Conservation (phyloP, 2,113 vertebrate species). For the Zosterops japonicus region DNA sequence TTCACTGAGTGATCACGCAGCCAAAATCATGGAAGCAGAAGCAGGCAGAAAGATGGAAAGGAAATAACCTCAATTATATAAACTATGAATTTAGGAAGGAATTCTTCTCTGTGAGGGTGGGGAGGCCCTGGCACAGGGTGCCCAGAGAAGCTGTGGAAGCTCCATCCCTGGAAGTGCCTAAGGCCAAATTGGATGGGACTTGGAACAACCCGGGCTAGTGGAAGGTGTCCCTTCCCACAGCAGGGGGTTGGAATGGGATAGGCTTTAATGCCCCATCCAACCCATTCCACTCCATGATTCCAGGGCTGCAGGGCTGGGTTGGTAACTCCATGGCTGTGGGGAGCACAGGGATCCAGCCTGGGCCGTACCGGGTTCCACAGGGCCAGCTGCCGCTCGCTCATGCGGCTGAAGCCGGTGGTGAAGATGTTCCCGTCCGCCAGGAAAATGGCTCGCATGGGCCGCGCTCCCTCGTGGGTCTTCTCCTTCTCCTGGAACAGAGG, state of each 20-base stretch:
- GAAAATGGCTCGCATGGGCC: slow-evolving; percentile 96
- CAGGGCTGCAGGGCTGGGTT: background rate
- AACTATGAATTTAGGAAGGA: background rate
- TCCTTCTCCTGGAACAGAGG: slow-evolving; percentile 87
- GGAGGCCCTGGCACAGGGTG: accelerated
- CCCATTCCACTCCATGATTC: background rate
- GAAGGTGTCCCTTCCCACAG: accelerated
- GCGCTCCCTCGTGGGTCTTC: slow-evolving; percentile 91
- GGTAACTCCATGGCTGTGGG: accelerated
- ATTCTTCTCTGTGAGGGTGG: background rate
- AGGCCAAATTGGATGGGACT: accelerated
- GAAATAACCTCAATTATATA: background rate
- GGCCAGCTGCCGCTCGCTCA: slow-evolving; percentile 93
- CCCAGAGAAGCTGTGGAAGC: background rate
- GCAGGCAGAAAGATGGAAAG: background rate
- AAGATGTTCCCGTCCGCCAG: slow-evolving; percentile 90
- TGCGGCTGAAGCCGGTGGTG: slow-evolving; percentile 96
- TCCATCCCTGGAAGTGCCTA: background rate
- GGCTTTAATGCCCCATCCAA: background rate
- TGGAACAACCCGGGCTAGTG: background rate
- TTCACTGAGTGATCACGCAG: background rate
- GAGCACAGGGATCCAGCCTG: accelerated
- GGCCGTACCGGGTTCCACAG: slow-evolving; percentile 87
- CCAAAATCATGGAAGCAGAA: background rate
- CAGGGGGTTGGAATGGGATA: background rate